Base-by-base conservation (phyloP, 1,140 invertebrate species). In the Hycleus phaleratus region DNA sequence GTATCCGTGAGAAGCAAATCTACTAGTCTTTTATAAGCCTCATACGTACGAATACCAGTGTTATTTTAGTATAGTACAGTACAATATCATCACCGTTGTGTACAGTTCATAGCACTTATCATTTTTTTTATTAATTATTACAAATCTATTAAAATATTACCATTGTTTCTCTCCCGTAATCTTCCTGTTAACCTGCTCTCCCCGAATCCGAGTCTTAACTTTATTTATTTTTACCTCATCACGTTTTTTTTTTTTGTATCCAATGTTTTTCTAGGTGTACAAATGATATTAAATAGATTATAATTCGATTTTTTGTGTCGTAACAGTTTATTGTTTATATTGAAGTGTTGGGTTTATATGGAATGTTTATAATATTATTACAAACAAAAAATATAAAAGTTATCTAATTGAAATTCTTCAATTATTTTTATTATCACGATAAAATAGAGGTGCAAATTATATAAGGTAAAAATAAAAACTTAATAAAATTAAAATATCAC, bases 261-360 rank as follows among this genome's bases (percentile, higher is more conserved):
- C 43, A 56, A 43, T 60, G 39, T 57, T 66, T 48, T 57, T 18
- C 38, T 49, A 61, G 56, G 62, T 69, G 64, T 69, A 68, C 63
- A 68, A 68, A 66, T 56, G 46, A 51, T 63, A 62, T 58, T 56
- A 50, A 10, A 38, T 53, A 42, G 9, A 42, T 40, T 32, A 7
- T 32, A 32, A 32, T 32, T 59, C 40, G 54, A 32, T 32, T 61
- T 62, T 58, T 61, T 64, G 63, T 64, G 66, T 67, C 63, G 61
- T 66, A 68, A 63, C 59, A 66, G 60, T 64, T 69, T 65, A 68
- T 71, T 71, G 63, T 67, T 71, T 68, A 67, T 64, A 69, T 71
- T 32, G 32, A 32, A 32, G 71, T 73, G 71, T 73, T 71, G 71
- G 70, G 71, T 71, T 73, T 73, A 69, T 71, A 67, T 68, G 71